These are phyloP conservation scores for Aplodontia rufa DNA, from an alignment of 2,113 vertebrate species.

Conservation along the genomic window DNA sequence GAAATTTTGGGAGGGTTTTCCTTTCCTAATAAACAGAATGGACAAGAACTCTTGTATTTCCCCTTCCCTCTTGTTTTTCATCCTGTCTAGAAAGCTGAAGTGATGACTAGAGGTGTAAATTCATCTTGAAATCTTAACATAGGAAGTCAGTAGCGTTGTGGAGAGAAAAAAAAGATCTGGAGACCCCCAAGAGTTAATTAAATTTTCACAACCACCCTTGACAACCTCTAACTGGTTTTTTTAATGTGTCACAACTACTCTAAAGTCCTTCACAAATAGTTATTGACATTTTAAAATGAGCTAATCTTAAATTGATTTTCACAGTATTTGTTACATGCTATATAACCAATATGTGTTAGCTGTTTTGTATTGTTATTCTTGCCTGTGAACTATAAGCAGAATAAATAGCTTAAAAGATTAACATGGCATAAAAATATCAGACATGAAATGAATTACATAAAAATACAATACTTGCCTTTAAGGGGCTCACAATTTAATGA, in stretches of 20 bases:
- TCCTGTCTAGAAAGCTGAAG: too few species aligned
- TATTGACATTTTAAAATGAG: not conserved
- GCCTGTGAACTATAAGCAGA: not conserved
- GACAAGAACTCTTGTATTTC: not conserved
- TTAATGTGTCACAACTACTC: not conserved
- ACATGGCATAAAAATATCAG: not conserved
- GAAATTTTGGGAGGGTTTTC: not conserved
- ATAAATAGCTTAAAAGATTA: constrained; percentile 1
- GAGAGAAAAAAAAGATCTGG: not conserved
- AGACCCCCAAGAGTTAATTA: not conserved
- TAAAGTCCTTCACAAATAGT: not conserved
- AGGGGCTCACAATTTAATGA: not conserved
- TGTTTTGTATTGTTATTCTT: not conserved
- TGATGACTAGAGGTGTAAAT: not conserved
- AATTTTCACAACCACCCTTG: not conserved
- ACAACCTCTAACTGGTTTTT: not conserved
- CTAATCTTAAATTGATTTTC: constrained; percentile 1
- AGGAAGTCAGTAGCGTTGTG: not conserved
- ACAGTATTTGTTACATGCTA: not conserved
- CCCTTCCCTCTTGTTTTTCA: not conserved
- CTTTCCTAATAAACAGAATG: not conserved
- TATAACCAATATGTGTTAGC: not conserved
- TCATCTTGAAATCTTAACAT: not conserved
- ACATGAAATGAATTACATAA: not conserved
- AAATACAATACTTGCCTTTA: not conserved